Evolutionary conservation across 2,888 invertebrate species (phyloP).

Genomic region (Drosophila colorata): DNA sequence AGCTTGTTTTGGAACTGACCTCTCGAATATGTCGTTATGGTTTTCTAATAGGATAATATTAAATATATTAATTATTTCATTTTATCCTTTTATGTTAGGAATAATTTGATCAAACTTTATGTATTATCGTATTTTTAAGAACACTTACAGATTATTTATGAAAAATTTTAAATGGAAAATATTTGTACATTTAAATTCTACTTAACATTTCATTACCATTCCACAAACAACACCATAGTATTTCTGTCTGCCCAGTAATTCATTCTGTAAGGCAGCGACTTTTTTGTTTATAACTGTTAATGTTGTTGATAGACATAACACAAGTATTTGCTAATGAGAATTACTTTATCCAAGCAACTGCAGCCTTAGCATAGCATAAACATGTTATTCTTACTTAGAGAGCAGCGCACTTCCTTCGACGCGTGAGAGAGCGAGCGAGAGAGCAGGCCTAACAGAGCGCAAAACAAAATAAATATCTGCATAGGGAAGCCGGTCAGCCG

Average conservation of each 20-base stretch:
- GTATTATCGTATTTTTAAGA: too few relatives aligned
- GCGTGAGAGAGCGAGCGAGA: neutral
- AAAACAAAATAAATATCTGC: slow-evolving; percentile 52
- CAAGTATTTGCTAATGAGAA: slow-evolving; percentile 58
- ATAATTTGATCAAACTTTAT: too few relatives aligned
- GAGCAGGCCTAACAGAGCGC: slow-evolving; percentile 17
- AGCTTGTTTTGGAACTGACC: too few relatives aligned
- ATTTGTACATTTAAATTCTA: slow-evolving; percentile 1
- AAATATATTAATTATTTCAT: too few relatives aligned
- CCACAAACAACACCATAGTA: slow-evolving; percentile 9
- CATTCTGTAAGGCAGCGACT: slow-evolving; percentile 49
- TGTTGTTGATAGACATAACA: slow-evolving; percentile 51
- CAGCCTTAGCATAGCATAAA: slow-evolving; percentile 56
- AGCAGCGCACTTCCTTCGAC: slow-evolving; percentile 28
- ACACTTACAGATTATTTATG: too few relatives aligned
- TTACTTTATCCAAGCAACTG: slow-evolving; percentile 45
- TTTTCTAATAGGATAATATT: too few relatives aligned
- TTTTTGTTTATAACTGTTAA: slow-evolving; percentile 53
- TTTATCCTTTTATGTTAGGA: too few relatives aligned
- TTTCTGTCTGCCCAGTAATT: slow-evolving; percentile 55
- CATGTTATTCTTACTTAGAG: slow-evolving; percentile 55
- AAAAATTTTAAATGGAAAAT: too few relatives aligned
- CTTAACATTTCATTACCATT: slow-evolving; percentile 34
- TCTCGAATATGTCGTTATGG: too few relatives aligned
- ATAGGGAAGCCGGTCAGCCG: slow-evolving; percentile 62